Conservation (phyloP, 2,113 vertebrate species). For the Ptilonorhynchus violaceus region DNA sequence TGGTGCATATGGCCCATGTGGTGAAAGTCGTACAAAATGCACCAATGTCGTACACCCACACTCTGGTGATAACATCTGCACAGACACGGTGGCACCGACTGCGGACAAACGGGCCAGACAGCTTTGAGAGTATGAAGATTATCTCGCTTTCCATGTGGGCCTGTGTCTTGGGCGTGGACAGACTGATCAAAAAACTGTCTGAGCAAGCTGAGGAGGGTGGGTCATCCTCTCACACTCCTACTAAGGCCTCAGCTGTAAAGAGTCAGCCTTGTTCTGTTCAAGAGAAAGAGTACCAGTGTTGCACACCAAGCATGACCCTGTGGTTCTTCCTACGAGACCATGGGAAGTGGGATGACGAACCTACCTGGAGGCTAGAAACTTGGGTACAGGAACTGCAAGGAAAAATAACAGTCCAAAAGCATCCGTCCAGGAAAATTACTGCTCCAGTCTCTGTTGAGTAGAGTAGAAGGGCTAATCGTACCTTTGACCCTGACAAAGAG, state of each 20-base stretch:
- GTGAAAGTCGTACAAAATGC: neutral
- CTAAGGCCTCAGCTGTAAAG: neutral
- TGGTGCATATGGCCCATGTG: fast-evolving
- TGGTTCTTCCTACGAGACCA: neutral
- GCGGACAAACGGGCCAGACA: neutral
- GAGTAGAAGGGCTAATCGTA: neutral
- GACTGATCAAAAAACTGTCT: neutral
- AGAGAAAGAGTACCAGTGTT: neutral
- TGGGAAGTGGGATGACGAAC: neutral
- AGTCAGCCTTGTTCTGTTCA: neutral
- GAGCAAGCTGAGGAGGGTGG: neutral
- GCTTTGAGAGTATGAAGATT: neutral
- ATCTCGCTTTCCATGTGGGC: neutral
- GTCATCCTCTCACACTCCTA: neutral
- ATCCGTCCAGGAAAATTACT: neutral
- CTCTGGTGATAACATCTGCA: neutral
- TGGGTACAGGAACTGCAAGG: neutral
- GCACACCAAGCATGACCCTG: neutral
- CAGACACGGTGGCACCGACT: neutral
- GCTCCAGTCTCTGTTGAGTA: neutral
- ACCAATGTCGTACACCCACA: too few relatives aligned
- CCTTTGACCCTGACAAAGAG: neutral
- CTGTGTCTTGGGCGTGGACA: neutral
- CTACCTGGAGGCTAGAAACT: neutral
- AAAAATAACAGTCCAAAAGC: neutral